Evolutionary conservation across 2,113 vertebrate species (phyloP).

Genomic region (Sylvietta virens): DNA sequence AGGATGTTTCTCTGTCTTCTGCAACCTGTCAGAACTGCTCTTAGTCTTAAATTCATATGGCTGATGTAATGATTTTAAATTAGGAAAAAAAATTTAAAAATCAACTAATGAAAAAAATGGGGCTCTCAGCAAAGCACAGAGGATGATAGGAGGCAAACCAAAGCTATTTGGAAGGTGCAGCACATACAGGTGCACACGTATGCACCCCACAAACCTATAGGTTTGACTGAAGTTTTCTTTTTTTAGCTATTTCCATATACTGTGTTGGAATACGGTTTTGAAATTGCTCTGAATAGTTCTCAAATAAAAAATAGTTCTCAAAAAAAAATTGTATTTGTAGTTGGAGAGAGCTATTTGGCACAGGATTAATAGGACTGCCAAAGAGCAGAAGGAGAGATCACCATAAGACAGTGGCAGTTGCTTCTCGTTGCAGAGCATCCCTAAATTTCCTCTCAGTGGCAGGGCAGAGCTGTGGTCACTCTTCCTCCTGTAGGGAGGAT

Average conservation of each 20-base stretch:
- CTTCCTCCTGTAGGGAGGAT: accelerated
- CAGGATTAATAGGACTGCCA: not conserved
- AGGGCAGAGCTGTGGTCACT: not conserved
- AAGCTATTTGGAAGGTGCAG: not conserved
- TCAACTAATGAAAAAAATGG: not conserved
- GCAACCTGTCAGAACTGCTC: not conserved
- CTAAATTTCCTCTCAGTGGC: accelerated
- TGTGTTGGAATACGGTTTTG: not conserved
- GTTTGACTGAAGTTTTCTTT: not conserved
- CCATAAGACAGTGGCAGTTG: not conserved
- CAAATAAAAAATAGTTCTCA: not conserved
- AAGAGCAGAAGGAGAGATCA: not conserved
- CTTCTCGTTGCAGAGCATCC: not conserved
- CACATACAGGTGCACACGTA: accelerated
- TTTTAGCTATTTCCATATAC: not conserved
- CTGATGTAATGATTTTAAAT: not conserved
- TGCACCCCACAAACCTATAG: not conserved
- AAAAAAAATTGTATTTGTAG: not conserved
- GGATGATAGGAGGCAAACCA: not conserved
- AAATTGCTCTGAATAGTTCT: not conserved
- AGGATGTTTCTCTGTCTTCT: not conserved
- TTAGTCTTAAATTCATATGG: not conserved
- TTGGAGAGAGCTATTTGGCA: not conserved
- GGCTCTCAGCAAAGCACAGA: not conserved
- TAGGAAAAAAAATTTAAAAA: not conserved